A percentile compares a stretch with the other conserved stretches of the same genome.
Evolutionary conservation across 2,888 invertebrate species (phyloP).

Genomic region (Ptychoptera albimana): DNA sequence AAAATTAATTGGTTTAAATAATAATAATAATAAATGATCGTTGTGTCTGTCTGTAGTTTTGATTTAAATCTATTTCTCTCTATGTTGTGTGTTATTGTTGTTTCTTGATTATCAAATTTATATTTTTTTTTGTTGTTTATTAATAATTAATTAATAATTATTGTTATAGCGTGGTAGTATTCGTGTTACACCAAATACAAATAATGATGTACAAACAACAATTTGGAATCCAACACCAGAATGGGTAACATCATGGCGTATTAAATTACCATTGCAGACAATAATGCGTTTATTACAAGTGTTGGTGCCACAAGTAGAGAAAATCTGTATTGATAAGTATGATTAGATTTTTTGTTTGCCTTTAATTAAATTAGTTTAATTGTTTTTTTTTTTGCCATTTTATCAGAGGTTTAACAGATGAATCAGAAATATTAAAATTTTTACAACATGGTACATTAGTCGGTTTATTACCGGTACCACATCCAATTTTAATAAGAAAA

Average conservation of each 20-base stretch:
- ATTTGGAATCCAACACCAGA: constrained; percentile 85
- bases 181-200: constrained; percentile 31
- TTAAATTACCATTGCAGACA: constrained; percentile 93
- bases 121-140: constrained; percentile 9
- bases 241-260: constrained; percentile 95
- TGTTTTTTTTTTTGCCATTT: constrained; percentile 3
- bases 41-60: not conserved
- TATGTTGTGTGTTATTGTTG: not conserved
- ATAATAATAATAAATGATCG: not conserved
- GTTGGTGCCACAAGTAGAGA: constrained; percentile 97
- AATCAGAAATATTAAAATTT: constrained; percentile 97
- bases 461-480: constrained; percentile 93
- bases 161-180: constrained; percentile 46
- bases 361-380: not conserved
- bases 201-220: constrained; percentile 5
- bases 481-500: constrained; percentile 96
- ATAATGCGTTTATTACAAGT: constrained; percentile 98
- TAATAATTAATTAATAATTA: constrained; percentile 1
- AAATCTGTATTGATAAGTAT: constrained; percentile 98
- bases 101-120: not conserved
- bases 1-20: constrained; percentile 1
- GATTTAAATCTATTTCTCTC: not conserved
- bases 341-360: constrained; percentile 18
- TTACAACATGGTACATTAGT: constrained; percentile 97
- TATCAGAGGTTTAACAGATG: constrained; percentile 86